Evolutionary conservation across 1,140 invertebrate genomes (phyloP), one percentile per base, ranked within the genome.

Genomic region (Bombus balteatus): DNA sequence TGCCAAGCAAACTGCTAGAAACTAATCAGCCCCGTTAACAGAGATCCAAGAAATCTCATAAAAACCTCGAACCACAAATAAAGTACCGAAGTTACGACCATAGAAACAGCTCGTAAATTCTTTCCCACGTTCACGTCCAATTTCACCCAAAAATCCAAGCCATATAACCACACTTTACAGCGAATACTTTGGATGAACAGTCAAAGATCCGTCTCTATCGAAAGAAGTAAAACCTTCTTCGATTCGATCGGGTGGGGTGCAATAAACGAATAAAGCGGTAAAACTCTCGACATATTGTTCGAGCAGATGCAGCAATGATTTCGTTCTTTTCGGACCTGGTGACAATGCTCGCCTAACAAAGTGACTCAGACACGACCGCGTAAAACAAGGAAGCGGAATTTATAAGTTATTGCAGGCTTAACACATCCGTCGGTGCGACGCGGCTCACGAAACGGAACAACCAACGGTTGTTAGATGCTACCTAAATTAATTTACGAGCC

Each of bases 221-320:
- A 81, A 71, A 39, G 66, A n/a, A 71, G 3, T 8, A 10, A 39
- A 32, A 71, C 37, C 53, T n/a, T 39, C 73, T 65, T n/a, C 39
- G 70, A 79, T 70, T 75, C 70, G 68, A 82, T 82, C 34, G 77
- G 34, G 32, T 41, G 1, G n/a, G 1, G 37, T 28, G 88, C 76
- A 74, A 83, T 93, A 92, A 93, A 93, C 84, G 86, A 87, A 92
- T 93, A 93, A 93, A 92, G 74, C 81, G 82, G 89, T 92, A 91
- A 91, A 92, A 86, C 72, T 76, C 57, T 37, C n/a, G 78, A 37
- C 81, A 77, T 68, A 87, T 89, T 85, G 87, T 88, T 66, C 81
- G 32, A n/a, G 75, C 32, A n/a, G 41, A 57, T 57, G 57, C 34
- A 28, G 37, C 68, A 47, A 28, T 43, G 57, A 57, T 25, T 68